Evolutionary conservation across 2,888 invertebrate genomes (phyloP), one percentile per base, ranked within the genome.

Genomic region (Caenorhabditis sinica): DNA sequence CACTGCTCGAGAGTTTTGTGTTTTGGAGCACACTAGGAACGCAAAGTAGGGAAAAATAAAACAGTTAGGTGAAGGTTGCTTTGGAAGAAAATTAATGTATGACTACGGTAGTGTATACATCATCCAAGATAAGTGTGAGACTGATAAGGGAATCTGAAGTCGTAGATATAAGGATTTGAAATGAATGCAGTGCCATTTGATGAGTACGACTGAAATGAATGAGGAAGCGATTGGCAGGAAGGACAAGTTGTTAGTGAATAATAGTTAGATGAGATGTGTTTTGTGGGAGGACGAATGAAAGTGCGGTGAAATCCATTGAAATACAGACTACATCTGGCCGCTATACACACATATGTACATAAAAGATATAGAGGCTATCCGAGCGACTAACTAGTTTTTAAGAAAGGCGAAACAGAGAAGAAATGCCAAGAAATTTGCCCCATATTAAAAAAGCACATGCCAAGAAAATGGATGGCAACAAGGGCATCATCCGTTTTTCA

Each of bases 221-320:
- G 43, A 71, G 65, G 56, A 72, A 73, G 65, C 72, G 80, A 80
- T 72, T 80, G 80, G 80, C 80, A 80, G 79, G 66, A 71, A 66
- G 71, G 80, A 80, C 80, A 80, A 80, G 80, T 80, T 80, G 80
- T 80, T 80, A 80, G 80, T 72, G 80, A 80, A 80, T 72, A 80
- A 80, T 80, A 80, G 80, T 80, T 80, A 80, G 72, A 72, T 72
- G 72, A 45, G 72, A 80, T 80, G 80, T 79, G 79, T 80, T 61
- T 61, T 80, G 80, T 80, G 80, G 71, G 72, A 76, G 76, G 76
- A 65, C 43, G 63, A 83, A 80, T 73, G 82, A 83, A 73, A 75
- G 77, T 79, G 75, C 83, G 81, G 82, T 82, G 82, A 82, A 82
- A 82, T 82, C 82, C 82, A 76, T 82, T 72, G 82, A 82, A 82